Evolutionary conservation across 2,888 invertebrate genomes (phyloP), one percentile per base, ranked within the genome.

Genomic region (Onthophagus sagittarius): DNA sequence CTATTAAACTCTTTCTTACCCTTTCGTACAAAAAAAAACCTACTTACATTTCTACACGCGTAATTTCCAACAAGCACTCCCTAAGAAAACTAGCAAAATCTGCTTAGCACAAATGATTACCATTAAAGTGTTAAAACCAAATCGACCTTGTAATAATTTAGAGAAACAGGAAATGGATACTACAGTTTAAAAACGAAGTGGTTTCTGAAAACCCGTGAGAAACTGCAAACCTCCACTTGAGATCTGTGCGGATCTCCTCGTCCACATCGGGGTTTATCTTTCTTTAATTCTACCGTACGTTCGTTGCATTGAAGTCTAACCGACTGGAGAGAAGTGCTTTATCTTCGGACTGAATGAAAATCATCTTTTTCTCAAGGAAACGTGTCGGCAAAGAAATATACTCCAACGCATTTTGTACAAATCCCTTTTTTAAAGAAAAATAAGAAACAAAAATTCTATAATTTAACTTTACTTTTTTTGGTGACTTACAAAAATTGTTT

Each of bases 191-290:
- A 73, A 70, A n/a, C 31, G 9, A n/a, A 23, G 31, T 5, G 32
- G 32, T n/a, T 67, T 15, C 31, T 23, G 23, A n/a, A 72, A 72
- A 76, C 74, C 74, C 77, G 77, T 77, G 77, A 77, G 77, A 77
- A 76, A 75, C 74, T 71, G 71, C 67, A 75, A 62, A 70, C 69
- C 73, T 73, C 71, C 71, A 73, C 74, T 74, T 69, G 75, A 77
- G 74, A 74, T 74, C 75, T 71, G 69, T 72, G 71, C 70, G 73
- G 75, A 75, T 75, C 23, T 23, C 74, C 72, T n/a, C 7, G 72
- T 75, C 75, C 76, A 76, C 76, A 76, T 73, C 74, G 75, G 74
- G 74, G 75, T 78, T 77, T 76, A 75, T 76, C 74, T 77, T 77
- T 75, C 72, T 75, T 75, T 77, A 77, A 77, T 78, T 77, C 75